Percentiles rank a stretch among this genome's conserved stretches.
These are phyloP conservation scores for Coelinius sp. DNA, from an alignment of 2,888 invertebrate species.

Conservation along the genomic window DNA sequence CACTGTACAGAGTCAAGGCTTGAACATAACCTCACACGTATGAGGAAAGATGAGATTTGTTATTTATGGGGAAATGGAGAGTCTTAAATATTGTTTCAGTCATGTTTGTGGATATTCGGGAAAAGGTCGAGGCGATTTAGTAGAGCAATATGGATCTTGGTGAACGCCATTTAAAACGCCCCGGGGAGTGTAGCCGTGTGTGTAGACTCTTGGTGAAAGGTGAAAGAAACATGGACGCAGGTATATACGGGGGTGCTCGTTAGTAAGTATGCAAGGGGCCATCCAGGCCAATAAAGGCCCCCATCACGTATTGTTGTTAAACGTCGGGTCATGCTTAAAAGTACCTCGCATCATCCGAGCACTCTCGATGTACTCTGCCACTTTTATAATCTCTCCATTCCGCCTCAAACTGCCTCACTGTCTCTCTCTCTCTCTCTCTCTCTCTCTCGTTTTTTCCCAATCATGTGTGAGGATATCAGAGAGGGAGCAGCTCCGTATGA, in stretches of 20 bases:
- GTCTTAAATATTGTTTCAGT: not conserved
- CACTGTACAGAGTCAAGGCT: not conserved
- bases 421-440: not conserved
- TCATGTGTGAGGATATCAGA: not conserved
- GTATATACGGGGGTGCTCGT: conserved; percentile 52
- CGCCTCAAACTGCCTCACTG: not conserved
- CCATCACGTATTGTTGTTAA: conserved; percentile 57
- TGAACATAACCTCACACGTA: not conserved
- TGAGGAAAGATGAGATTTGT: not conserved
- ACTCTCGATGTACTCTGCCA: not conserved
- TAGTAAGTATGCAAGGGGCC: conserved; percentile 46
- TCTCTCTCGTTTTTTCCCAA: not conserved
- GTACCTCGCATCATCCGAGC: conserved; percentile 30
- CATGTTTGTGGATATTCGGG: too few relatives aligned
- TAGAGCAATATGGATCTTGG: conserved; percentile 30
- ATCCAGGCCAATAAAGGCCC: conserved; percentile 48
- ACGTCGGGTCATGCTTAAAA: conserved; percentile 52
- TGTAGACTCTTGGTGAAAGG: conserved; percentile 48
- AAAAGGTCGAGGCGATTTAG: conserved; percentile 27
- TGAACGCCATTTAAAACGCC: conserved; percentile 8
- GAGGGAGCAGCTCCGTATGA: not conserved
- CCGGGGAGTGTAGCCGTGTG: conserved; percentile 10
- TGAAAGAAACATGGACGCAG: conserved; percentile 40
- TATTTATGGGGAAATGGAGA: not conserved
- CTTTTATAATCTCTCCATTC: conserved; percentile 23